Conservation (phyloP, 2,797 vertebrate genomes). For the Falco peregrinus region DNA sequence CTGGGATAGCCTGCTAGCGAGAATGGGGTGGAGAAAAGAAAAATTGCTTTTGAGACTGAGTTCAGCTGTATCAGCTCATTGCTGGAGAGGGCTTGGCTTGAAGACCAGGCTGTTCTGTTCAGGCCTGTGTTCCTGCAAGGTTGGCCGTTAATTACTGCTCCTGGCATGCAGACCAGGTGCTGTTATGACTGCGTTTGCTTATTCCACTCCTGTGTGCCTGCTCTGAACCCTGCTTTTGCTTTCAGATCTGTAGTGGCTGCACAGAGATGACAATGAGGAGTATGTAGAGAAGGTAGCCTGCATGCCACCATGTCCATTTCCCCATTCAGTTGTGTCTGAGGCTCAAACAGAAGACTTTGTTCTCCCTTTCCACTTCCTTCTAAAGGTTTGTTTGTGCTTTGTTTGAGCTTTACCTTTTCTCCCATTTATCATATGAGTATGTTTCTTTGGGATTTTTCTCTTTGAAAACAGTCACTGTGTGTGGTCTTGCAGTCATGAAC, state of each 20-base stretch:
- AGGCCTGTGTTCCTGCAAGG: background rate
- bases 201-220: background rate
- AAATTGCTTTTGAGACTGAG: background rate
- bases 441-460: constrained; percentile 15
- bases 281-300: background rate
- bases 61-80: background rate
- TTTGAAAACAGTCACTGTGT: background rate
- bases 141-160: background rate
- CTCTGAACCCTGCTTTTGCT: background rate
- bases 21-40: background rate
- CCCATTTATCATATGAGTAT: constrained; percentile 17
- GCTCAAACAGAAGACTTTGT: background rate
- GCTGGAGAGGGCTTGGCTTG: background rate
- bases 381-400: constrained; percentile 18
- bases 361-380: constrained; percentile 17
- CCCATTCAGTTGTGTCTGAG: background rate
- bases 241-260: background rate
- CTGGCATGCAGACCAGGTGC: background rate
- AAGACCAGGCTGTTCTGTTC: background rate
- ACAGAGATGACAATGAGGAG: background rate
- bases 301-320: background rate
- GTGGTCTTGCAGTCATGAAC: background rate
- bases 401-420: constrained; percentile 32
- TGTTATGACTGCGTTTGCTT: background rate
- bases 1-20: background rate